These are phyloP conservation scores for Lutra lutra DNA, from an alignment of 2,797 vertebrate species.

Conservation along the genomic window DNA sequence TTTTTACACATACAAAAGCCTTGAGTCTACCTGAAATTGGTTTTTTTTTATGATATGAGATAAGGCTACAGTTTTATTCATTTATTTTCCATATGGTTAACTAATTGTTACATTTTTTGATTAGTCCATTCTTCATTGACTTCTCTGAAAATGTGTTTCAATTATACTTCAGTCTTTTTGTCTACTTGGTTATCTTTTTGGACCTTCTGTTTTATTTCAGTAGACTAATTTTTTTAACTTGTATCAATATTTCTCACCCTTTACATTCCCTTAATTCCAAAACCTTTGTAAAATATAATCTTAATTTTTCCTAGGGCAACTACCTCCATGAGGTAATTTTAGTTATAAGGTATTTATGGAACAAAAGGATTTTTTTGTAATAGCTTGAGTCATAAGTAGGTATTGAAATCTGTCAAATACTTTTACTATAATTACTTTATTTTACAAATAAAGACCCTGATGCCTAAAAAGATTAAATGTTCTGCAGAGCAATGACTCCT, in stretches of 20 bases:
- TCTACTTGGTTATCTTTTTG: not conserved
- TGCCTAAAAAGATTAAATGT: not conserved
- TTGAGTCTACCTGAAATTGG: not conserved
- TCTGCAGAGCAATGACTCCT: not conserved
- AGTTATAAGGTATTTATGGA: not conserved
- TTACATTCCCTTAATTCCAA: not conserved
- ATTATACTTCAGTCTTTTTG: not conserved
- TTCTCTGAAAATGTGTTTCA: not conserved
- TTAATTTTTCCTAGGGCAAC: not conserved
- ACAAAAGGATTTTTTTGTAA: not conserved
- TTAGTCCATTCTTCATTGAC: not conserved
- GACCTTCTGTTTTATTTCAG: not conserved
- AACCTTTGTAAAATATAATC: not conserved
- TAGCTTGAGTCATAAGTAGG: not conserved
- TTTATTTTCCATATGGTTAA: not conserved
- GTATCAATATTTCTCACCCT: not conserved
- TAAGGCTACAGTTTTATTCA: not conserved
- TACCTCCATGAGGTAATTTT: not conserved
- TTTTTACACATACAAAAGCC: not conserved
- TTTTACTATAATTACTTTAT: not conserved
- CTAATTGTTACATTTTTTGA: not conserved
- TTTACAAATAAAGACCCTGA: not conserved
- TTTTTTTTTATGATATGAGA: not conserved
- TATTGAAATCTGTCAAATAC: not conserved
- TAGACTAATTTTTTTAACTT: not conserved